These are phyloP conservation scores for Trissolcus brochymenae DNA, from an alignment of 2,888 invertebrate species.

Conservation along the genomic window DNA sequence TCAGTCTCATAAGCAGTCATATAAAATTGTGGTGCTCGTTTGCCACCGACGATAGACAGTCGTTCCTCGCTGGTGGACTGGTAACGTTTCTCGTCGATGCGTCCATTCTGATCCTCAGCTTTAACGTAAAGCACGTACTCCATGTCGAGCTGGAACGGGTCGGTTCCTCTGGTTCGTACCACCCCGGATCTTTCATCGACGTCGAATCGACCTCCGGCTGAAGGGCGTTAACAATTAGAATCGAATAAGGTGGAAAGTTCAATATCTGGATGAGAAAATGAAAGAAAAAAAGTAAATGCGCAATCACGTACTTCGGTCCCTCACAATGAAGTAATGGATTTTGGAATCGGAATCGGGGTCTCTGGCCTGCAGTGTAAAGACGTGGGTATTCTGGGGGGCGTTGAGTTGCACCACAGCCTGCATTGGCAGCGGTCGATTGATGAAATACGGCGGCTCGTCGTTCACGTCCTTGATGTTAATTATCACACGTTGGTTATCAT, in stretches of 20 bases:
- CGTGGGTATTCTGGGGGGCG: conserved; percentile 95
- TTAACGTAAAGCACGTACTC: conserved; percentile 97
- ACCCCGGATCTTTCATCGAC: conserved; percentile 95
- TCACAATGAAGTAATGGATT: conserved; percentile 96
- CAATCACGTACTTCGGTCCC: conserved; percentile 83
- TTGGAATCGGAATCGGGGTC: conserved; percentile 98
- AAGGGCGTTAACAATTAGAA: no score
- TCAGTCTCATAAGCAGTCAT: conserved; percentile 96
- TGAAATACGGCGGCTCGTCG: conserved; percentile 97
- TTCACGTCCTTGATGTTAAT: conserved; percentile 97
- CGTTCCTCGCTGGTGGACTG: conserved; percentile 95
- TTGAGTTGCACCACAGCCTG: conserved; percentile 97
- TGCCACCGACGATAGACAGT: conserved; percentile 96
- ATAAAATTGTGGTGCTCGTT: conserved; percentile 98
- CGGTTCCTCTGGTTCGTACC: conserved; percentile 92
- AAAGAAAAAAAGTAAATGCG: background rate
- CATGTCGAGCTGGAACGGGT: conserved; percentile 95
- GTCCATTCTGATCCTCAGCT: conserved; percentile 96
- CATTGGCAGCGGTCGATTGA: conserved; percentile 97
- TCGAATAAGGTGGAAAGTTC: conserved; percentile 1
- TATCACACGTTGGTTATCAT: conserved; percentile 95
- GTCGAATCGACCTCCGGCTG: conserved; percentile 84
- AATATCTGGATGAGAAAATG: background rate
- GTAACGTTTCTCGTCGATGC: conserved; percentile 91
- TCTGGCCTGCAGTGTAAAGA: conserved; percentile 97